A percentile compares a stretch with the other conserved stretches of the same genome.
phyloP scores from a whole-genome alignment of 1,140 invertebrate genomes.

The Protaetia brevitarsis region DNA sequence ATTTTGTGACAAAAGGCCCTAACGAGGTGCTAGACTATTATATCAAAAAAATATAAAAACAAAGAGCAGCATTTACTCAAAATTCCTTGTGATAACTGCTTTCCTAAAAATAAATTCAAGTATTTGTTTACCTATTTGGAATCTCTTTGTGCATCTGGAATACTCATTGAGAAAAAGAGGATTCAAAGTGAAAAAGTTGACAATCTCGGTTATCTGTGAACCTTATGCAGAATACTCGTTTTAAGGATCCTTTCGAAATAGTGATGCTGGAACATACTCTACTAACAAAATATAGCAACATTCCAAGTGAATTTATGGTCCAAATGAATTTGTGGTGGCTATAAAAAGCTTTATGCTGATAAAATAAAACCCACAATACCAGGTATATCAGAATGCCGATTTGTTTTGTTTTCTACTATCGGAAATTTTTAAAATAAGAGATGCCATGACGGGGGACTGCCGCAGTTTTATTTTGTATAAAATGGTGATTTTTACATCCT shows the following conservation, averaged over 20 bases:
- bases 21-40: slow-evolving; percentile 22
- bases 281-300: background rate
- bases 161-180: background rate
- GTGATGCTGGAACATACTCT: background rate
- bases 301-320: background rate
- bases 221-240: background rate
- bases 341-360: background rate
- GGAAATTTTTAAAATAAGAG: too few species aligned
- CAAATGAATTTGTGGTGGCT: too few species aligned
- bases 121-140: slow-evolving; percentile 13
- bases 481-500: too few species aligned
- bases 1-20: slow-evolving; percentile 21
- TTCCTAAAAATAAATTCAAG: background rate
- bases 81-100: slow-evolving; percentile 13
- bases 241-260: background rate
- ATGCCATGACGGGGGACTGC: too few species aligned
- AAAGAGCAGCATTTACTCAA: background rate
- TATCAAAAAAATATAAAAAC: slow-evolving; percentile 1
- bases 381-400: background rate
- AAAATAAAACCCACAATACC: background rate
- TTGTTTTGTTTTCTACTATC: background rate
- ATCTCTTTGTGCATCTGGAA: slow-evolving; percentile 16
- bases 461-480: too few species aligned
- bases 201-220: background rate
- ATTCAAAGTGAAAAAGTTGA: background rate